Conservation (phyloP, 2,113 vertebrate genomes). For the Corythoichthys haematopterus region DNA sequence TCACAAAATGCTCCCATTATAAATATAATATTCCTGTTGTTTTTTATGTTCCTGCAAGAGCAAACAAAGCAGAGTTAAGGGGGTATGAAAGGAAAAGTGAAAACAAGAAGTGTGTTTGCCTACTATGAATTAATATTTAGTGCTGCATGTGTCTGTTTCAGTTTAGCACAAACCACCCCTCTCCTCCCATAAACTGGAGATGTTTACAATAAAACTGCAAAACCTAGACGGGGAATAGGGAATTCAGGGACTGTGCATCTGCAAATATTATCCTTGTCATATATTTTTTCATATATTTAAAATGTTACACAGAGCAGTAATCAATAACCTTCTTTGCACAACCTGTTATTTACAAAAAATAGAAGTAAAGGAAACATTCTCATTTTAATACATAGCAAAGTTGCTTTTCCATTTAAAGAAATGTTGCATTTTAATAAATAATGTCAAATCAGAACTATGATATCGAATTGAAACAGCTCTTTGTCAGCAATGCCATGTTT, state of each 20-base stretch:
- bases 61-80: neutral
- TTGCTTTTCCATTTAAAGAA: neutral
- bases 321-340: neutral
- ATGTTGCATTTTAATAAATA: neutral
- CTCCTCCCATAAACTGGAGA: constrained; percentile 35
- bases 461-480: neutral
- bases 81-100: constrained; percentile 2
- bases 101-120: constrained; percentile 18
- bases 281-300: neutral
- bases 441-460: neutral
- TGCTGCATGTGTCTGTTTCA: constrained; percentile 28
- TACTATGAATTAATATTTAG: constrained; percentile 35
- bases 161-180: constrained; percentile 17
- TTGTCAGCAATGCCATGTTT: neutral
- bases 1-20: neutral
- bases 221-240: neutral
- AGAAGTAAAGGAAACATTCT: neutral
- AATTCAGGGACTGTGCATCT: neutral
- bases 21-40: too few species aligned
- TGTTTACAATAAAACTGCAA: constrained; percentile 33
- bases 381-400: neutral
- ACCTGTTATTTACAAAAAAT: neutral
- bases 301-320: neutral
- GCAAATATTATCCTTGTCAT: neutral
- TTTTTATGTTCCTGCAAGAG: neutral